phyloP scores from a whole-genome alignment of 2,888 invertebrate species.

The Micoletzkya japonica region DNA sequence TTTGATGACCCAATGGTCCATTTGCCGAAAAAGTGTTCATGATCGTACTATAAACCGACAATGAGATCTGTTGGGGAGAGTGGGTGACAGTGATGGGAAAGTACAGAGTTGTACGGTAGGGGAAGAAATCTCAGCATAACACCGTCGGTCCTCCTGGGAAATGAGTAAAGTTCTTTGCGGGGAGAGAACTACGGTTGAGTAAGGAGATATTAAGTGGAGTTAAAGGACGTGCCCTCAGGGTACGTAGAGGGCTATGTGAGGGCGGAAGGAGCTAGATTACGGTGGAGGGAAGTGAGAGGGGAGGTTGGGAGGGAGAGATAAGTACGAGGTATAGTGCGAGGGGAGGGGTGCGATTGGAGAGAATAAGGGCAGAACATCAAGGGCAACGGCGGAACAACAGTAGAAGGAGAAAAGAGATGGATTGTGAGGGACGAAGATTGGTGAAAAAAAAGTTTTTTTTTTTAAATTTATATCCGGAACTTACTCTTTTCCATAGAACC shows the following conservation, averaged over 20 bases:
- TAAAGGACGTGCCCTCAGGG: too few relatives aligned
- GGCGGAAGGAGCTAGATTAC: too few relatives aligned
- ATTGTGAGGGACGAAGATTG: background rate
- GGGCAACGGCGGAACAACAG: conserved; percentile 2
- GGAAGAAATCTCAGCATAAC: too few relatives aligned
- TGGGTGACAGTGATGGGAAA: conserved; percentile 4
- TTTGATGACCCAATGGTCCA: too few relatives aligned
- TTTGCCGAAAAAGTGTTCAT: too few relatives aligned
- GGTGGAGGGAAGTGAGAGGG: background rate
- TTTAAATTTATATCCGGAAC: background rate
- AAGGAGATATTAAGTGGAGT: too few relatives aligned
- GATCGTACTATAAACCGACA: too few relatives aligned
- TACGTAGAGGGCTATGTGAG: too few relatives aligned
- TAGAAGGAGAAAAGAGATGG: background rate
- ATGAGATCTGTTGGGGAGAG: background rate
- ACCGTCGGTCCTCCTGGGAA: too few relatives aligned
- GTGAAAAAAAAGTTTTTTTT: background rate
- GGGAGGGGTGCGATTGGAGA: background rate
- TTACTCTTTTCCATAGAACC: background rate
- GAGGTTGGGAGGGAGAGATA: conserved; percentile 1
- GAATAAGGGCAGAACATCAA: background rate
- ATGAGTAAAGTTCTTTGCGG: too few relatives aligned
- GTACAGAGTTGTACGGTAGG: too few relatives aligned
- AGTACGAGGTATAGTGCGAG: background rate
- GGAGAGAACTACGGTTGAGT: too few relatives aligned